Evolutionary conservation across 1,140 invertebrate species (phyloP).

Genomic region (Alviniconcha marisindica): DNA sequence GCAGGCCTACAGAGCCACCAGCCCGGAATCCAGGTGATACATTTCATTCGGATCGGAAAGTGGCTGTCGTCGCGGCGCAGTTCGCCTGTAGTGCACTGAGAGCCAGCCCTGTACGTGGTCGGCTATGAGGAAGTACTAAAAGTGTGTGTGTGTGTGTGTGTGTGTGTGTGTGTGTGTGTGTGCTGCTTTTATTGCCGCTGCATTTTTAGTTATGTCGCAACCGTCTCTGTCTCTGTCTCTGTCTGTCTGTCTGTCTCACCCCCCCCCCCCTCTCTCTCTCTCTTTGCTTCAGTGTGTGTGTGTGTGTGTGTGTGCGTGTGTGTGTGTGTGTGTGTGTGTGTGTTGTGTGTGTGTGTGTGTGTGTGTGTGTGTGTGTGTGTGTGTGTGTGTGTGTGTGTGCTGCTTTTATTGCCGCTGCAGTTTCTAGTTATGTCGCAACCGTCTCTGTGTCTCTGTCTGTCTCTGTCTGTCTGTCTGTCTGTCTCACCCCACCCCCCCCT

Average conservation of each 20-base stretch:
- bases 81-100: too few species aligned
- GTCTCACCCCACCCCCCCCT: too few species aligned
- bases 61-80: too few species aligned
- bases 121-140: neutral
- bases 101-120: neutral
- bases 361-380: conserved; percentile 21
- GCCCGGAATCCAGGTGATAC: too few species aligned
- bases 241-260: too few species aligned
- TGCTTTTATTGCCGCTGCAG: neutral
- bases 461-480: neutral
- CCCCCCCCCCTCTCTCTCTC: too few species aligned
- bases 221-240: too few species aligned
- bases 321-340: conserved; percentile 1
- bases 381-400: conserved; percentile 16
- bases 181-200: too few species aligned
- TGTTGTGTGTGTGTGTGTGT: conserved; percentile 21
- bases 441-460: neutral
- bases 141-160: neutral
- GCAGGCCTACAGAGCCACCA: too few species aligned
- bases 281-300: too few species aligned
- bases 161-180: neutral
- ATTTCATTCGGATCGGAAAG: too few species aligned
- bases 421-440: neutral
- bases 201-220: too few species aligned
- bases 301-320: neutral